Evolutionary conservation across 2,113 vertebrate genomes (phyloP).

Genomic region (Indicator indicator): DNA sequence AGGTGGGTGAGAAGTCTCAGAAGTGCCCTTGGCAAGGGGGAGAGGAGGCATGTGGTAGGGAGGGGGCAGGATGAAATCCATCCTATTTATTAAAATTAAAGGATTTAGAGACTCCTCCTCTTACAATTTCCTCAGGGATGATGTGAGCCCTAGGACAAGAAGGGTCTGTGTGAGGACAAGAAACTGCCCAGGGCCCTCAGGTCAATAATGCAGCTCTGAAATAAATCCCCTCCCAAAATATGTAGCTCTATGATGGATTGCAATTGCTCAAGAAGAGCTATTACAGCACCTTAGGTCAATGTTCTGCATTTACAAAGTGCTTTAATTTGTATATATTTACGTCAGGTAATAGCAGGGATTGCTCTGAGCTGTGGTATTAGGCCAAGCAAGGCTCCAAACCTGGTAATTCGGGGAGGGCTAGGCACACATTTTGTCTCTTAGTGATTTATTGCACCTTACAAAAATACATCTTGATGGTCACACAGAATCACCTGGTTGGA

Average conservation of each 20-base stretch:
- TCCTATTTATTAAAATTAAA: not conserved
- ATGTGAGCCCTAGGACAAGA: not conserved
- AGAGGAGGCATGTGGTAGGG: not conserved
- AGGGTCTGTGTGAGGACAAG: not conserved
- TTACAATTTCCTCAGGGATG: not conserved
- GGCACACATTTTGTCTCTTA: not conserved
- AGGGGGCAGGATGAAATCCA: not conserved
- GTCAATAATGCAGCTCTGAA: not conserved
- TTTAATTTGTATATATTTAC: conserved; percentile 75
- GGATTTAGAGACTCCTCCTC: not conserved
- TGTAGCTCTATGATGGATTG: conserved; percentile 41
- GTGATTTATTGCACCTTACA: not conserved
- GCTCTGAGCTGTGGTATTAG: not conserved
- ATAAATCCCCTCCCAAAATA: not conserved
- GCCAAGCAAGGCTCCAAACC: not conserved
- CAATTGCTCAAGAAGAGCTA: conserved; percentile 58
- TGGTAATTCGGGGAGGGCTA: not conserved
- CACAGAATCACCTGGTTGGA: too few species aligned
- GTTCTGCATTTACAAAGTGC: conserved; percentile 60
- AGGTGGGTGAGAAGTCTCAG: not conserved
- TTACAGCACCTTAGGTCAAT: conserved; percentile 60
- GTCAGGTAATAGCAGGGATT: conserved; percentile 49
- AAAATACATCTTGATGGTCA: not conserved
- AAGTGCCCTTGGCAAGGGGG: fast-evolving
- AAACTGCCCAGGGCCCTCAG: not conserved